Evolutionary conservation across 2,113 vertebrate genomes (phyloP), one percentile per base, ranked within the genome.

Genomic region (Gobius niger): DNA sequence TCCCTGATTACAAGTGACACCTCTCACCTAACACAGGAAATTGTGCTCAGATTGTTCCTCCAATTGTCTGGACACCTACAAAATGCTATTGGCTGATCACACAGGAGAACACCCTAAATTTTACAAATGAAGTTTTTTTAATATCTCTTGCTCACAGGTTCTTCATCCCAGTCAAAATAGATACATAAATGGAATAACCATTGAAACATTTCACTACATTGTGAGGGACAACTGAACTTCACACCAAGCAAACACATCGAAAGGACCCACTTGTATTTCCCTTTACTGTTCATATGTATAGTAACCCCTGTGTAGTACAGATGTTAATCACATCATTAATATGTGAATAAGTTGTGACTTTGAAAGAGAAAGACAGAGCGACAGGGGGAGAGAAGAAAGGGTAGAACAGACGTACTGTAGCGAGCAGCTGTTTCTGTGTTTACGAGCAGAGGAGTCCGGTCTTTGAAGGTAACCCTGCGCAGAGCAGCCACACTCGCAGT

Each of bases 1-100:
- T 81, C 77, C 61, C 83, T 91, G 90, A 93, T 93, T 92, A 91
- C 85, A 90, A 91, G 73, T 90, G 92, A 93, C 92, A 92, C 85
- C 84, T 82, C 87, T 92, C 89, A 93, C 87, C 89, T 75, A 84
- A 81, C 78, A 80, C 71, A 81, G 89, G 88, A 93, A 93, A 92
- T 93, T 93, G 92, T 91, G 83, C 78, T 90, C 57, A 71, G 89
- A 77, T 86, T 87, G 82, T 89, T 70, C 54, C 75, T 73, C 78
- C 72, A 85, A 84, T 81, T 81, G 68, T 78, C 75, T 13, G 18
- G 75, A 82, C 82, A 81, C 70, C 69, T 62, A 77, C 86, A 85
- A 80, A 82, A 84, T 83, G 88, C 85, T 85, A 87, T 78, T 67
- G 77, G 84, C 63, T 41, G 54, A 63, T 73, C 68, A 85, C 80